Evolutionary conservation across 2,888 invertebrate genomes (phyloP), one percentile per base, ranked within the genome.

Genomic region (Lasioglossum pauxillum): DNA sequence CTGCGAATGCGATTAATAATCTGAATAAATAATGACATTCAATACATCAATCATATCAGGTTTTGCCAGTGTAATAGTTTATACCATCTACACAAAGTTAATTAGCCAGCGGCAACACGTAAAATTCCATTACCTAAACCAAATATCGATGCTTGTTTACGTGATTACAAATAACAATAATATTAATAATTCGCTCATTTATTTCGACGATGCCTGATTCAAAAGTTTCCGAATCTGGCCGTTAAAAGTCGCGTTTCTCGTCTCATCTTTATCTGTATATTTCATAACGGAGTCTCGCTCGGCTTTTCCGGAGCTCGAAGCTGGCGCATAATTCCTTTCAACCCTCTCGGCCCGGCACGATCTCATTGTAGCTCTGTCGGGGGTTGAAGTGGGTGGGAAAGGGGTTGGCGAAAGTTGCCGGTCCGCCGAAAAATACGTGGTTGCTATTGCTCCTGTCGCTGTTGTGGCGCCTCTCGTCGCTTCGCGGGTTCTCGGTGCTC

Each of bases 381-480:
- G n/a, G 41, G 19, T 57, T 31, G 64, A 3, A 2, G 64, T 2
- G 64, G 64, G 27, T 14, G n/a, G 67, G 14, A 14, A 44, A 69
- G 27, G 27, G 5, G 16, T 64, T 31, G 64, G 57, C 31, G 71
- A 76, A 53, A 82, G 46, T 64, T 76, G 44, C 44, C 35, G 23
- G 84, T 71, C 69, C 57, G 27, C 38, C 84, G 75, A 75, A 75
- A 75, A 84, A 83, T 79, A 67, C 31, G 31, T 41, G 35, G 67
- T 35, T 10, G 67, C 35, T 35, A 38, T 67, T 67, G 19, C 67
- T 35, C 67, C 38, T 10, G 35, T 35, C 31, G 64, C 31, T 64
- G 64, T 64, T 64, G 53, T 60, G 75, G 57, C 75, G 80, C 38
- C 64, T 67, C 27, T 16, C 27, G 41, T 44, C 83, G 80, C 69